Base-by-base conservation (phyloP, 1,140 invertebrate genomes). In the Andrena cerasifolii region DNA sequence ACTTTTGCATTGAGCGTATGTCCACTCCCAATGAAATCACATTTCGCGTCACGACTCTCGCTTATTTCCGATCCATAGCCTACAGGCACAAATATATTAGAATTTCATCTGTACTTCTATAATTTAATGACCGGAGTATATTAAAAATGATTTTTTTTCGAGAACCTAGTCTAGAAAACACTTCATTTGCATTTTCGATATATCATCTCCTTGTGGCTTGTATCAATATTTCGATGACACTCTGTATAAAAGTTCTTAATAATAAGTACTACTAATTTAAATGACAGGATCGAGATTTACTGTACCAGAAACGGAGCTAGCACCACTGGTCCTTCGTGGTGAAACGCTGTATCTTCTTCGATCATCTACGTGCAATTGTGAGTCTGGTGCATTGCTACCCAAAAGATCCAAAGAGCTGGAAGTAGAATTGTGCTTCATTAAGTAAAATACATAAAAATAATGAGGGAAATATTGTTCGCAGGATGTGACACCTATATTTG, bases 41-140 rank as follows among this genome's bases (percentile, higher is more conserved):
- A 92, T 67, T 93, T 91, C 18, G 87, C 87, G 77, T 93, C 92
- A 47, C 96, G 95, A 68, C 94, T 91, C 71, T 96, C 96, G 80
- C 95, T 96, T 85, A 95, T 93, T 91, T 96, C 96, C 8, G 96
- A 96, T 74, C 95, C 95, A 82, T 96, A 96, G 68, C 96, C 96
- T 94, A 85, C 54, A 81, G 89, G 26, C 1, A 10, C 16, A 3
- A 53, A 74, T 65, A 18, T 8, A 33, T 31, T 28, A 43, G 0
- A 10, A 36, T 8, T 16, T 21, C 3, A 24, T 40, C 54, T 10
- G 12, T 21, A 3, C 28, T n/a, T 21, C 0, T 14, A 5, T 12
- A 66, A 31, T 4, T n/a, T 16, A 51, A 21, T 8, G 21, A 49
- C 16, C 10, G 12, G 21, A 7, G 14, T 56, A 36, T 40, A 36